phyloP scores from a whole-genome alignment of 2,113 vertebrate genomes.

The Amia ocellicauda region DNA sequence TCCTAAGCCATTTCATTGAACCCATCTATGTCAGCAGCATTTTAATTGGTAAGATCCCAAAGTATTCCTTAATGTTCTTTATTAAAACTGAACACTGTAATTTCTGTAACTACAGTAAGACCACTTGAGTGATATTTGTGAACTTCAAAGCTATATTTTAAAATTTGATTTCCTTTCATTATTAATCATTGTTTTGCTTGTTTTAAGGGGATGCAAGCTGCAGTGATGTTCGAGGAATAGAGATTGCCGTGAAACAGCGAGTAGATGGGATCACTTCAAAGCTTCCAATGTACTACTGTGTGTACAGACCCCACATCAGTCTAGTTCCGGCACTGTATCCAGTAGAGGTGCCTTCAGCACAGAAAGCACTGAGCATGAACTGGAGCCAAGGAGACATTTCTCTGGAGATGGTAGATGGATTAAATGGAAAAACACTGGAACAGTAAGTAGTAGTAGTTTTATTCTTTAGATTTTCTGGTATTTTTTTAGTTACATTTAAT shows the following conservation, averaged over 20 bases:
- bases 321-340: constrained; percentile 62
- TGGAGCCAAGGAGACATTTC: constrained; percentile 81
- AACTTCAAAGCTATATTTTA: neutral
- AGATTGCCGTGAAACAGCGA: constrained; percentile 78
- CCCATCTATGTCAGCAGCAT: constrained; percentile 84
- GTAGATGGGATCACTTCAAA: constrained; percentile 73
- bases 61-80: neutral
- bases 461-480: neutral
- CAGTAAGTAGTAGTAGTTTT: constrained; percentile 62
- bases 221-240: constrained; percentile 71
- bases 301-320: constrained; percentile 74
- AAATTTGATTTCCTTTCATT: too few relatives aligned
- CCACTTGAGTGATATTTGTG: too few relatives aligned
- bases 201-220: constrained; percentile 72
- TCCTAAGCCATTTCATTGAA: constrained; percentile 91
- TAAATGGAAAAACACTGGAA: constrained; percentile 75
- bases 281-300: constrained; percentile 82
- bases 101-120: too few relatives aligned
- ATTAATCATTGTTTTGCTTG: too few relatives aligned
- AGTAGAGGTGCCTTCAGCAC: constrained; percentile 31
- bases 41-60: constrained; percentile 71
- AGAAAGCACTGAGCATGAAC: constrained; percentile 69
- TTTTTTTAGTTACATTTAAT: neutral
- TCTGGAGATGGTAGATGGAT: constrained; percentile 81
- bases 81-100: too few relatives aligned